Base-by-base conservation (phyloP, 2,113 vertebrate species). In the Hippopotamus amphibius region DNA sequence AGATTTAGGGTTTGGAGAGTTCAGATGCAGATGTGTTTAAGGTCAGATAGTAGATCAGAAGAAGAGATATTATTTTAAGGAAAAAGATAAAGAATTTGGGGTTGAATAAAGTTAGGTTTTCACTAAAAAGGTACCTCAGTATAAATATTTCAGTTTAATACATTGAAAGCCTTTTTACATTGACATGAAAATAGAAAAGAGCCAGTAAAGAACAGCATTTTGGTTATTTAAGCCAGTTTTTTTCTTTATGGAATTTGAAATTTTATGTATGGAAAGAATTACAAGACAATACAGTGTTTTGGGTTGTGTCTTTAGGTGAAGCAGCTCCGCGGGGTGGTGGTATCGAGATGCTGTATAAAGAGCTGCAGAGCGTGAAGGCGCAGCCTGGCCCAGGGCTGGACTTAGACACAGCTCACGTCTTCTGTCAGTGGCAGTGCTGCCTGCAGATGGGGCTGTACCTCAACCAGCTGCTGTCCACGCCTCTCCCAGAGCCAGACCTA, bases 351-450 rank as follows among this genome's bases (percentile, higher is more conserved):
- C 65, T 98, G 69, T 97, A 88, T 48, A 97, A 95, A 0, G 93
- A 98, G 88, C 97, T 99, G 59, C 97, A 97, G 4, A 97, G 96
- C 43, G 97, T 98, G 97, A 99, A 99, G 63, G 96, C 96, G 1
- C 37, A 53, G 21, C 97, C 81, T 3, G 92, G 95, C 41, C n/a
- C 93, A 1, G 97, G 97, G 11, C 88, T 99, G 50, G 99, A 99
- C 65, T 37, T 99, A 63, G 99, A 98, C 57, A 98, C 97, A 26
- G 99, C 99, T 72, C 99, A 99, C 90, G 43, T 98, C 95, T 99
- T 99, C 93, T 99, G 99, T 98, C 99, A 99, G 95, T 99, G 99
- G 99, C 99, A 99, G 97, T 99, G 99, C 96, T 99, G 99, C 90
- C 98, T 99, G 90, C 99, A 99, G 99, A 99, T 99, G 93, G 98